phyloP scores from a whole-genome alignment of 2,113 vertebrate species.

The Mustelus asterias region DNA sequence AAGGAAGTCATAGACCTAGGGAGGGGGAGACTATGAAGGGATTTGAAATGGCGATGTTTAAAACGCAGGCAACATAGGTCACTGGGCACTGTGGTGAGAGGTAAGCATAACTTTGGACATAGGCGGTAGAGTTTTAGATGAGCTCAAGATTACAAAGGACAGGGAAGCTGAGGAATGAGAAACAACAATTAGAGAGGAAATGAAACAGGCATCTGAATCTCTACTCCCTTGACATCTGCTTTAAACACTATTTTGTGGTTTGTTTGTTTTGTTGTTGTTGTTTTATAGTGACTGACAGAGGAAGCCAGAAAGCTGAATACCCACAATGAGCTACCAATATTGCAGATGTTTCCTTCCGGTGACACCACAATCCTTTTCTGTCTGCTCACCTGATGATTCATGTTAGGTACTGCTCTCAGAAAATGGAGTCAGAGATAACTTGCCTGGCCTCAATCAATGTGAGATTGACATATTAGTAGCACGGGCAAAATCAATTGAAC shows the following conservation, averaged over 20 bases:
- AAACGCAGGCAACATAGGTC: background rate
- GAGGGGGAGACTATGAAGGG: background rate
- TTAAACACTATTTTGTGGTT: background rate
- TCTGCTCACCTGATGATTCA: background rate
- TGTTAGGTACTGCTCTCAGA: background rate
- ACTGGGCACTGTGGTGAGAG: background rate
- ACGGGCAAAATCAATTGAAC: background rate
- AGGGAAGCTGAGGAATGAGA: background rate
- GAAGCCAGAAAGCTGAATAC: conserved; percentile 5
- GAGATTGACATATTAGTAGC: background rate
- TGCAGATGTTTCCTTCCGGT: background rate
- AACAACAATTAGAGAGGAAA: background rate
- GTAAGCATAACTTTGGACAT: background rate
- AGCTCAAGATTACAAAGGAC: background rate
- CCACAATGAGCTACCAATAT: background rate
- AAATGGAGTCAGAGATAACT: background rate
- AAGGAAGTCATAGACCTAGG: background rate
- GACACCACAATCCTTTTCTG: background rate
- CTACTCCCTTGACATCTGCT: background rate
- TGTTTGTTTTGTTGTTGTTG: background rate
- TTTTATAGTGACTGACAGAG: conserved; percentile 5
- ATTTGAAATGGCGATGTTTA: background rate
- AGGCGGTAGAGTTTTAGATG: background rate
- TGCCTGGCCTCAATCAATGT: background rate
- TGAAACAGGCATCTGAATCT: background rate